phyloP scores from a whole-genome alignment of 2,797 vertebrate species.

The Galagoides demidoff region DNA sequence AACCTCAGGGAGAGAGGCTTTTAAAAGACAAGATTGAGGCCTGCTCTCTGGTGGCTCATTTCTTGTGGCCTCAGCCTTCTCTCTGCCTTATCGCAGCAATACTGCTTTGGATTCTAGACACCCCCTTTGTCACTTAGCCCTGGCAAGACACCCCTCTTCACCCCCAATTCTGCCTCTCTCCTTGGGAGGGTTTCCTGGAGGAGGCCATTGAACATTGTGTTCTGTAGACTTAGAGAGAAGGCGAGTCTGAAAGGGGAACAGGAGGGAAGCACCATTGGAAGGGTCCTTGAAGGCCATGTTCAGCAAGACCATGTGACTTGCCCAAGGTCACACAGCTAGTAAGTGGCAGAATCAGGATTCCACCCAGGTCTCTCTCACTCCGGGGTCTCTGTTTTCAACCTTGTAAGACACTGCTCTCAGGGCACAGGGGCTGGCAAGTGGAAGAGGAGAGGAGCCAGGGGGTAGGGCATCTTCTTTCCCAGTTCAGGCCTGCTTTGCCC shows the following conservation, averaged over 20 bases:
- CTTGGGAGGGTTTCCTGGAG: conserved; percentile 1
- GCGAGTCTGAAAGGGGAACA: background rate
- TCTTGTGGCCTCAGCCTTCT: background rate
- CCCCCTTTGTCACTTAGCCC: background rate
- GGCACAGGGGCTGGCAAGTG: background rate
- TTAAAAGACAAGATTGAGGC: background rate
- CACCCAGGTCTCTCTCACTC: background rate
- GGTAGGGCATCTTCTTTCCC: background rate
- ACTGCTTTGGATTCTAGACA: conserved; percentile 8
- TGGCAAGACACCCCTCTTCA: background rate
- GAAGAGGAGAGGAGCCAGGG: background rate
- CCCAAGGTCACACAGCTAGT: background rate
- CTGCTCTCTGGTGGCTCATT: background rate
- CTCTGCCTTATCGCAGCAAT: background rate
- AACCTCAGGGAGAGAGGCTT: background rate
- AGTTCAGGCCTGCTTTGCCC: background rate
- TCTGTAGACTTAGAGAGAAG: background rate
- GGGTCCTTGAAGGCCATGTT: background rate
- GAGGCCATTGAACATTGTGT: background rate
- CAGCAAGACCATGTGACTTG: background rate
- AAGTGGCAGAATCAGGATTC: background rate
- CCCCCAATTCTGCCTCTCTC: background rate
- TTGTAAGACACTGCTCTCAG: background rate
- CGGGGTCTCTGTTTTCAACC: background rate
- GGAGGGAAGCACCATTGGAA: background rate